Base-by-base conservation (phyloP, 2,888 invertebrate genomes). In the Cheilosia vernalis region DNA sequence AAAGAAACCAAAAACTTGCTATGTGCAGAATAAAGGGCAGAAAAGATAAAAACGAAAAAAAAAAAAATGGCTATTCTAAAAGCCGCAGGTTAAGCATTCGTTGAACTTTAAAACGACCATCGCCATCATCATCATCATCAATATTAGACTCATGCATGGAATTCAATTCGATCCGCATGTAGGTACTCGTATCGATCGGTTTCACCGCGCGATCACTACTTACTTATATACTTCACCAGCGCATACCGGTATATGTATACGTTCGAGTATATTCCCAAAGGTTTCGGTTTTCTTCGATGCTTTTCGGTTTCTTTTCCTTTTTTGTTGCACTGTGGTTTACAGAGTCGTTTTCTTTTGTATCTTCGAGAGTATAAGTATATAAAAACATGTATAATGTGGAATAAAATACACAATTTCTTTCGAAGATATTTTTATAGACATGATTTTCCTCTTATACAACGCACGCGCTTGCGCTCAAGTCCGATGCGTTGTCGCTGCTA, bases 361-460 rank as follows among this genome's bases (percentile, higher is more conserved):
- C 37, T 42, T 60, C 61, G 40, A 64, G 17, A 55, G 24, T 24
- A 40, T 44, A 58, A 61, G 63, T 76, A 70, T 64, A 44, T 49
- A 64, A 53, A 47, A 40, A 51, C 51, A 69, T 42, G 40, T 74
- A 78, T 78, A 51, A 78, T 67, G 55, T 53, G 53, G 70, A 64
- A 70, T 64, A 79, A 82, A 83, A 72, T 74, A 80, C 76, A 85
- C 76, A 85, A 85, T 85, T 85, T 85, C 85, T 85, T 85, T 67
- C 60, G 72, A 85, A 85, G 85, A 85, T 85, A 85, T 85, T 85
- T 85, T 85, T 85, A 85, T 85, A 85, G 85, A 81, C 85, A 85
- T 85, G 85, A 85, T 85, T 85, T 85, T 81, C 85, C 85, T 85
- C 85, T 85, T 81, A 80, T 74, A 73, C 80, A 72, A 70, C 30